A percentile compares a stretch with the other conserved stretches of the same genome.
Evolutionary conservation across 2,888 invertebrate species (phyloP).

Genomic region (Teleiodes luculella): DNA sequence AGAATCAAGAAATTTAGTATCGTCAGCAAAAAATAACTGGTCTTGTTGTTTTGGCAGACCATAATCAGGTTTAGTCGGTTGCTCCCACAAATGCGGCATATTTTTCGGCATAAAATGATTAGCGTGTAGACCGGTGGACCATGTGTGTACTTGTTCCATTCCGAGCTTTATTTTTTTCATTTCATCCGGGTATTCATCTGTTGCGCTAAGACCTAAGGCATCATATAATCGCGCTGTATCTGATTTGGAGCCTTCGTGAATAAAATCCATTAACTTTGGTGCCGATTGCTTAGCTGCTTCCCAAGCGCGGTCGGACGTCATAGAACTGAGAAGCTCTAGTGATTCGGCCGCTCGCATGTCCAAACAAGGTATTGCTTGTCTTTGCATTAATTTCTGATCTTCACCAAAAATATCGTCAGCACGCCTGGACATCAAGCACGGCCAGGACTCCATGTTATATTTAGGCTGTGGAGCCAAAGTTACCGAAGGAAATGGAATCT

Average conservation of each 20-base stretch:
- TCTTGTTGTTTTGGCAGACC: constrained; percentile 35
- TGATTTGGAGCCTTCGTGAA: constrained; percentile 69
- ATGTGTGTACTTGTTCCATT: constrained; percentile 44
- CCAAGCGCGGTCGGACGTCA: constrained; percentile 73
- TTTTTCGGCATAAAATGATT: constrained; percentile 53
- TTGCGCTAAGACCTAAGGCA: constrained; percentile 59
- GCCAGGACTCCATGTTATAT: constrained; percentile 71
- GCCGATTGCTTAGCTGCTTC: constrained; percentile 74
- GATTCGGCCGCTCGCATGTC: constrained; percentile 54
- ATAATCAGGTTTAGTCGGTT: constrained; percentile 41
- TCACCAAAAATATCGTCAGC: constrained; percentile 55
- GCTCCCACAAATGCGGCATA: constrained; percentile 48
- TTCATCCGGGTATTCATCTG: constrained; percentile 53
- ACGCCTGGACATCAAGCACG: constrained; percentile 62
- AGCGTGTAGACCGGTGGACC: constrained; percentile 42
- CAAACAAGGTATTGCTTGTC: constrained; percentile 47
- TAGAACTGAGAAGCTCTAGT: constrained; percentile 55
- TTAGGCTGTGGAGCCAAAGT: constrained; percentile 69
- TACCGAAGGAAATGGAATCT: constrained; percentile 57
- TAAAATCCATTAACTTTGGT: constrained; percentile 70
- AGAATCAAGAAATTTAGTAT: constrained; percentile 39
- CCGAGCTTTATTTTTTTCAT: constrained; percentile 52
- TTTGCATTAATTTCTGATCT: constrained; percentile 50
- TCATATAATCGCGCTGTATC: constrained; percentile 71
- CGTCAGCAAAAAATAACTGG: constrained; percentile 39